phyloP scores from a whole-genome alignment of 2,797 vertebrate genomes.

The Cuculus canorus region DNA sequence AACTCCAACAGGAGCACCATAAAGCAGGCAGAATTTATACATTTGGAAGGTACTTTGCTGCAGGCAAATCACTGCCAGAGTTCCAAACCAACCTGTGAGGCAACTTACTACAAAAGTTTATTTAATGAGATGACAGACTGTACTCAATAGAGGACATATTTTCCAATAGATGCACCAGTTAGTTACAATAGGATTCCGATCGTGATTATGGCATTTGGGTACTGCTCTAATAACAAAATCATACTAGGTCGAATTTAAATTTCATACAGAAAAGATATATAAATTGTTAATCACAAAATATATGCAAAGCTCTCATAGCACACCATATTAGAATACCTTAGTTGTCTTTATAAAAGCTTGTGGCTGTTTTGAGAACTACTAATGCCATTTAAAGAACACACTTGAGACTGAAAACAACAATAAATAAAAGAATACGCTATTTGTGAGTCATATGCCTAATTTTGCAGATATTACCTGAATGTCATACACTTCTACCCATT shows the following conservation, averaged over 20 bases:
- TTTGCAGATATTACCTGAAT: not conserved
- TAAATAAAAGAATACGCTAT: not conserved
- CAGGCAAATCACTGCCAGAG: not conserved
- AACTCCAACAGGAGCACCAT: not conserved
- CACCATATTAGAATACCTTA: not conserved
- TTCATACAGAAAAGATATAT: not conserved
- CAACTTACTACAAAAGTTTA: not conserved
- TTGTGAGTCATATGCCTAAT: not conserved
- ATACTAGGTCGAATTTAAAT: fast-evolving
- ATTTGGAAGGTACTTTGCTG: not conserved
- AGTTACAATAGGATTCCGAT: not conserved
- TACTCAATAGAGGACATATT: not conserved
- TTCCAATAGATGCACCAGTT: not conserved
- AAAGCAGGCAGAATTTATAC: not conserved
- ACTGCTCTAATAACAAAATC: not conserved
- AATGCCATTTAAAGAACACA: not conserved
- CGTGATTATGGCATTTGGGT: not conserved
- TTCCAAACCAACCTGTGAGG: not conserved
- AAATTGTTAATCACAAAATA: not conserved
- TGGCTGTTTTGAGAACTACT: not conserved
- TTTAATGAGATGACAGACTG: not conserved
- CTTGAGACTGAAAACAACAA: not conserved
- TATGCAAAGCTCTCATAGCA: not conserved
- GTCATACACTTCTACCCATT: not conserved
- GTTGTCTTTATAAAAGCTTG: not conserved